Evolutionary conservation across 2,888 invertebrate species (phyloP).

Genomic region (Mongoloraphidia duomilia): DNA sequence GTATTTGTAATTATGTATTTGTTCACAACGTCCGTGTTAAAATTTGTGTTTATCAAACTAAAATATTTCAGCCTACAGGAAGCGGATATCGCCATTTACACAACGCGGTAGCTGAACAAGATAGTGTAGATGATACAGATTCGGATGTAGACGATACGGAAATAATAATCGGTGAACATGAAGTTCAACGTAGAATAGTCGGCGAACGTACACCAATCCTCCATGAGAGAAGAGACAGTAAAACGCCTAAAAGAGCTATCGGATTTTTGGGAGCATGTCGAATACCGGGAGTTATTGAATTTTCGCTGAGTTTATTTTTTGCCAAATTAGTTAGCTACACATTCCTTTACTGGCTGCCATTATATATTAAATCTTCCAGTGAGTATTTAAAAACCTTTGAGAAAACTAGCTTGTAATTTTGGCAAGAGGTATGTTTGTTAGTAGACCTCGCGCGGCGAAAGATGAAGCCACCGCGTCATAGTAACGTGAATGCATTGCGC

Average conservation of each 20-base stretch:
- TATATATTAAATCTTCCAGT: constrained; percentile 77
- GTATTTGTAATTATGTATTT: not conserved
- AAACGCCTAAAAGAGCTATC: constrained; percentile 42
- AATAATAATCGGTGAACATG: constrained; percentile 41
- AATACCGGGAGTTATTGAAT: constrained; percentile 90
- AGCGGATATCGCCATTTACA: too few relatives aligned
- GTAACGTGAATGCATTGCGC: too few relatives aligned
- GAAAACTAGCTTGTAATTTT: too few relatives aligned
- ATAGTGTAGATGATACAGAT: too few relatives aligned
- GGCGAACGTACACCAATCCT: constrained; percentile 26
- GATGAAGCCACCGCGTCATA: too few relatives aligned
- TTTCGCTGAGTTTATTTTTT: constrained; percentile 85
- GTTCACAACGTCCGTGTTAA: too few relatives aligned
- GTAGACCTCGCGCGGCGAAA: too few relatives aligned
- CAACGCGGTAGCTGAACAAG: too few relatives aligned
- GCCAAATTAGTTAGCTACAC: constrained; percentile 95
- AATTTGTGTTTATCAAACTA: too few relatives aligned
- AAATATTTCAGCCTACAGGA: too few relatives aligned
- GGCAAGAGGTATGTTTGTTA: too few relatives aligned
- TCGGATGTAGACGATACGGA: constrained; percentile 29
- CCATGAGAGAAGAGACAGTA: constrained; percentile 13
- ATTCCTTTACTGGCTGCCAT: constrained; percentile 91
- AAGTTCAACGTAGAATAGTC: constrained; percentile 21
- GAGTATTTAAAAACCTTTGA: constrained; percentile 29
- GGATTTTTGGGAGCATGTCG: constrained; percentile 61